Evolutionary conservation across 2,888 invertebrate species (phyloP).

Genomic region (Bombyx huttoni): DNA sequence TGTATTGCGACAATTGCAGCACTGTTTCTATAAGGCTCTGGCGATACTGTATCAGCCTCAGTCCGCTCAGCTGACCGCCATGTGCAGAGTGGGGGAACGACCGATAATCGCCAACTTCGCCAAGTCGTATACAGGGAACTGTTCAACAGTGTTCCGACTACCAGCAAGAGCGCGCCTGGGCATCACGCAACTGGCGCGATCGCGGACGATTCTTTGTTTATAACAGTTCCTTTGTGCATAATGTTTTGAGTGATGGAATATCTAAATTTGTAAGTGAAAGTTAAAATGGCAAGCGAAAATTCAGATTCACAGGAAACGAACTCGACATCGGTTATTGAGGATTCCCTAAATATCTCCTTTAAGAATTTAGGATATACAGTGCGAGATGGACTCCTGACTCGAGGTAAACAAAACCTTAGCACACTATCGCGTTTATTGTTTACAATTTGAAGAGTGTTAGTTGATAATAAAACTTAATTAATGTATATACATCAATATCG

Average conservation of each 20-base stretch:
- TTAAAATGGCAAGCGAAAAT: constrained; percentile 48
- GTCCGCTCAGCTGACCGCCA: constrained; percentile 21
- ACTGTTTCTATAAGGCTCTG: not conserved
- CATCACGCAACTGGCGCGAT: constrained; percentile 19
- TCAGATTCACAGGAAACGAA: constrained; percentile 51
- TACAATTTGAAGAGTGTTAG: not conserved
- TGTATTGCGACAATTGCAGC: not conserved
- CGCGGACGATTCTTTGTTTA: constrained; percentile 40
- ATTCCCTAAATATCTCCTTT: constrained; percentile 76
- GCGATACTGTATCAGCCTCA: constrained; percentile 26
- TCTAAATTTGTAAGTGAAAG: constrained; percentile 25
- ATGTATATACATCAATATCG: not conserved
- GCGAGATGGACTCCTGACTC: constrained; percentile 67
- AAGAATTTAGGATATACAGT: constrained; percentile 77
- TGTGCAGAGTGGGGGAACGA: constrained; percentile 43
- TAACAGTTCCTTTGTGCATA: constrained; percentile 44
- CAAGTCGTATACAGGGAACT: constrained; percentile 13
- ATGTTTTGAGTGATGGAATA: constrained; percentile 32
- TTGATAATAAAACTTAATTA: not conserved
- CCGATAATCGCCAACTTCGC: constrained; percentile 33
- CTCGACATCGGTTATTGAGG: constrained; percentile 49
- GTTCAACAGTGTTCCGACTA: constrained; percentile 15
- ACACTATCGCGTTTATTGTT: constrained; percentile 6
- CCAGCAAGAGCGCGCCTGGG: constrained; percentile 23
- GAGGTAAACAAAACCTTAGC: constrained; percentile 52